Conservation (phyloP, 2,113 vertebrate genomes). For the Gulo gulo region DNA sequence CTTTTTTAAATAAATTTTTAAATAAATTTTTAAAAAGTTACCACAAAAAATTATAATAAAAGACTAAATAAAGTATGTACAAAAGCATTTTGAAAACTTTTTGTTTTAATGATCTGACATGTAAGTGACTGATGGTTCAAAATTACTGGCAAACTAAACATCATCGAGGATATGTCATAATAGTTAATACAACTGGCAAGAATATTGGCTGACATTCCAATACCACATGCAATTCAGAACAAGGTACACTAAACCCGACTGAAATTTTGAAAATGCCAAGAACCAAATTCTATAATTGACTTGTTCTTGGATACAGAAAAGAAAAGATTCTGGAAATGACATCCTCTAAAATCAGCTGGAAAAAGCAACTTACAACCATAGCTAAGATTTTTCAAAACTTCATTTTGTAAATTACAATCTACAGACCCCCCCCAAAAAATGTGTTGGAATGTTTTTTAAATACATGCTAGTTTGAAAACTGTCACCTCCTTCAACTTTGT, state of each 20-base stretch:
- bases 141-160: constrained; percentile 6
- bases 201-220: not conserved
- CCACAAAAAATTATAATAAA: not conserved
- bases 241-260: not conserved
- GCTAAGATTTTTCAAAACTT: not conserved
- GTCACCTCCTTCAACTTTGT: not conserved
- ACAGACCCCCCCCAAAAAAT: not conserved
- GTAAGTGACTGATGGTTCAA: not conserved
- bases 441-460: not conserved
- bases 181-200: not conserved
- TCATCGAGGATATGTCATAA: not conserved
- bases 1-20: not conserved
- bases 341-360: not conserved
- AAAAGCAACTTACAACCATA: not conserved
- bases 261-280: constrained; percentile 1
- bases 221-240: constrained; percentile 1
- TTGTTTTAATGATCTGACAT: not conserved
- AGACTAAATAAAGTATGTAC: not conserved
- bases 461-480: not conserved
- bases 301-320: not conserved
- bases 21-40: not conserved
- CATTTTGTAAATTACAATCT: not conserved
- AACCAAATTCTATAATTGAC: not conserved
- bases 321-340: not conserved
- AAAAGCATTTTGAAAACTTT: constrained; percentile 11